phyloP scores from a whole-genome alignment of 2,888 invertebrate genomes.

The Trileptium ribeirensis region DNA sequence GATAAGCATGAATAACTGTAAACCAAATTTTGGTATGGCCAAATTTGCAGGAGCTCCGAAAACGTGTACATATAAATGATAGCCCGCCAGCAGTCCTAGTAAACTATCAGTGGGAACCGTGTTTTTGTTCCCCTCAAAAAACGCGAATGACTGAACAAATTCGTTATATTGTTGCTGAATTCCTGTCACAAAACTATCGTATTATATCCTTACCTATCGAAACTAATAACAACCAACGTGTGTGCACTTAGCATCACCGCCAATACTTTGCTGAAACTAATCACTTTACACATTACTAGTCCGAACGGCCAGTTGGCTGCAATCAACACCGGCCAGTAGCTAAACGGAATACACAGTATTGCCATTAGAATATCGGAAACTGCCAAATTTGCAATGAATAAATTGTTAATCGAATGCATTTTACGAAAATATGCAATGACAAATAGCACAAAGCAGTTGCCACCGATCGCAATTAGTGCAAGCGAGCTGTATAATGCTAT shows the following conservation, averaged over 20 bases:
- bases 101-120: no score
- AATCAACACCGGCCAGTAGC: slow-evolving; percentile 54
- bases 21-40: no score
- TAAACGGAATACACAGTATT: slow-evolving; percentile 55
- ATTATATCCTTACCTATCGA: slow-evolving; percentile 26
- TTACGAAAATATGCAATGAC: slow-evolving; percentile 44
- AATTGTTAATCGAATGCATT: slow-evolving; percentile 53
- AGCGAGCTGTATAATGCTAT: not conserved
- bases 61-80: no score
- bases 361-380: slow-evolving; percentile 53
- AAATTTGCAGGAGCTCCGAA: no score
- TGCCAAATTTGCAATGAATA: slow-evolving; percentile 54
- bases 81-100: no score
- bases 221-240: slow-evolving; percentile 55
- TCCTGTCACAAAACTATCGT: not conserved
- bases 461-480: slow-evolving; percentile 22
- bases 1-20: no score
- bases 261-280: slow-evolving; percentile 53
- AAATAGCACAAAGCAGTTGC: slow-evolving; percentile 46
- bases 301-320: slow-evolving; percentile 55
- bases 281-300: slow-evolving; percentile 51
- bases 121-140: no score
- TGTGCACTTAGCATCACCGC: slow-evolving; percentile 54
- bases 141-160: no score
- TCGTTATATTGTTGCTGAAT: no score